Evolutionary conservation across 2,888 invertebrate genomes (phyloP).

Genomic region (Drosophila antonietae): DNA sequence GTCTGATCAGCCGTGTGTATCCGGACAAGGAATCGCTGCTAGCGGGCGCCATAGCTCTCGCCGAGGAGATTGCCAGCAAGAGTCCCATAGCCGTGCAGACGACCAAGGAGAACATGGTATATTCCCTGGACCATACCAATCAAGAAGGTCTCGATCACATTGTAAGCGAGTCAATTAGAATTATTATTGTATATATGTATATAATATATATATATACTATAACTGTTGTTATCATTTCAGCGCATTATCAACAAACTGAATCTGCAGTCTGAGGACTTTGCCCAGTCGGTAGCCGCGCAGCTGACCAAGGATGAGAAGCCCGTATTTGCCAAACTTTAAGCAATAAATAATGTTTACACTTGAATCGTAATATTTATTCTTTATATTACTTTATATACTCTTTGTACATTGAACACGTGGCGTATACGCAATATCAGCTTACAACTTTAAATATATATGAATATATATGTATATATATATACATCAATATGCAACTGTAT

Average conservation of each 20-base stretch:
- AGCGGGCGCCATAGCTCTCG: constrained; percentile 90
- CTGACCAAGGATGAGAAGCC: constrained; percentile 88
- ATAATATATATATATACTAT: neutral
- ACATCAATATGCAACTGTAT: neutral
- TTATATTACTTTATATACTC: neutral
- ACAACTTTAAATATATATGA: neutral
- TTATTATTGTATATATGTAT: neutral
- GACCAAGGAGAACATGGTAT: constrained; percentile 93
- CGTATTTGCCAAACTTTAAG: constrained; percentile 91
- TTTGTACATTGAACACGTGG: constrained; percentile 1
- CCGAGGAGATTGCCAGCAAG: constrained; percentile 92
- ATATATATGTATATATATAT: neutral
- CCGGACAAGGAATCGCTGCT: constrained; percentile 86
- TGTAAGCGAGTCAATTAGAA: constrained; percentile 86
- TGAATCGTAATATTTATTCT: constrained; percentile 5
- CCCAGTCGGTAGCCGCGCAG: constrained; percentile 91
- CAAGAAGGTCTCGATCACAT: constrained; percentile 95
- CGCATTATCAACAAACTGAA: constrained; percentile 92
- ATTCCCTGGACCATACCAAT: constrained; percentile 94
- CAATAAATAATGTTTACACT: neutral
- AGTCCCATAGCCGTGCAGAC: constrained; percentile 98
- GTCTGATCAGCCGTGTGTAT: constrained; percentile 89
- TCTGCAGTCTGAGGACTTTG: constrained; percentile 95
- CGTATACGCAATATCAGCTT: neutral
- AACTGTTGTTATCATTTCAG: constrained; percentile 86